Conservation (phyloP, 92 coral and sea anemone species). For the Palythoa caribaeorum region DNA sequence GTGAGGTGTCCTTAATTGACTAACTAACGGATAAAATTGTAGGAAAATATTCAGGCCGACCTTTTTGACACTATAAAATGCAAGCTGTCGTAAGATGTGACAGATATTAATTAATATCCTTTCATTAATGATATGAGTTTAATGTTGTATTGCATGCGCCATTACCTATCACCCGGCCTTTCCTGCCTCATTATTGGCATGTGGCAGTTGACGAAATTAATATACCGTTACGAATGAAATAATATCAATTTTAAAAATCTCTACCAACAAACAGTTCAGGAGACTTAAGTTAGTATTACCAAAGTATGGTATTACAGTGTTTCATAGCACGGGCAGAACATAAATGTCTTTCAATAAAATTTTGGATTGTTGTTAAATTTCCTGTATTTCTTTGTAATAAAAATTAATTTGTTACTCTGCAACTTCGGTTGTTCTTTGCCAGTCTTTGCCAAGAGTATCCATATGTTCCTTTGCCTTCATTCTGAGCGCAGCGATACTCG, state of each 20-base stretch:
- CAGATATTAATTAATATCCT: too few relatives aligned
- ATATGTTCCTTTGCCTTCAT: constrained; percentile 83
- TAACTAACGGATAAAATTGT: too few relatives aligned
- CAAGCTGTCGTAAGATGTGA: too few relatives aligned
- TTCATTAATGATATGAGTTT: too few relatives aligned
- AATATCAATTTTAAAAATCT: background rate
- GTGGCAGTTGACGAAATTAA: background rate
- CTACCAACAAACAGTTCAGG: background rate
- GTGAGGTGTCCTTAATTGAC: background rate
- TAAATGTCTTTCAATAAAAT: background rate
- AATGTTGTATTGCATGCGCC: too few relatives aligned
- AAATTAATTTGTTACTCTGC: background rate
- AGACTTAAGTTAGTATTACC: background rate
- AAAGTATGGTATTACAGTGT: background rate
- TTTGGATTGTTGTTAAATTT: background rate
- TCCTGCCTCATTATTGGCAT: background rate
- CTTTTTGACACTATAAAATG: too few relatives aligned
- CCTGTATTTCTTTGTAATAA: background rate
- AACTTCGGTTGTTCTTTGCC: constrained; percentile 41
- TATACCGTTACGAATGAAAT: background rate
- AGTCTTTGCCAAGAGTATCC: constrained; percentile 62
- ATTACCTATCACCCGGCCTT: background rate
- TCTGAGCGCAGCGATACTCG: constrained; percentile 82
- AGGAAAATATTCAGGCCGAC: too few relatives aligned
- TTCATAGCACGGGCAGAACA: background rate